Percentiles rank a stretch among this genome's conserved stretches.
These are phyloP conservation scores for Synodontis membranacea DNA, from an alignment of 2,113 vertebrate species.

Conservation along the genomic window DNA sequence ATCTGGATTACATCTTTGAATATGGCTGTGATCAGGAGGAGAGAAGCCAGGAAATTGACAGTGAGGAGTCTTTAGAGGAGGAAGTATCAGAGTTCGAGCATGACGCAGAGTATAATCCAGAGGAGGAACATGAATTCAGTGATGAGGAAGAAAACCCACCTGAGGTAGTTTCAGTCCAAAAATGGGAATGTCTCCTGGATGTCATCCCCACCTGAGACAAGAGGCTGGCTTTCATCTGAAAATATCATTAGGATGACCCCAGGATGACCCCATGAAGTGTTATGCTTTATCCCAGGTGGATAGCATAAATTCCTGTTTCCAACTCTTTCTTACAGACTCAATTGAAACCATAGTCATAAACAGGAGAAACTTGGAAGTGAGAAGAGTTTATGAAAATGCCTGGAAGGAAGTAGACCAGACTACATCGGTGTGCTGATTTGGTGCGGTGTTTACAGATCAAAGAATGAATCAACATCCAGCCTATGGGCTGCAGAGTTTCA, in stretches of 20 bases:
- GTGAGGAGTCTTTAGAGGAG: not conserved
- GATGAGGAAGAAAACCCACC: not conserved
- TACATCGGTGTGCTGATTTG: not conserved
- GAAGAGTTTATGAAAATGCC: not conserved
- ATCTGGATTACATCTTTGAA: not conserved
- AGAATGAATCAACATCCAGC: not conserved
- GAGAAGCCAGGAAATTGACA: not conserved
- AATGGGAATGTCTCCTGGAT: not conserved
- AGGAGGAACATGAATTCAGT: constrained; percentile 17
- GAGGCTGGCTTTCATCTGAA: not conserved
- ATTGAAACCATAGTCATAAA: too few relatives aligned
- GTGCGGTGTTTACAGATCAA: not conserved
- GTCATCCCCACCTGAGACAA: not conserved
- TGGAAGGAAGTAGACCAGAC: not conserved
- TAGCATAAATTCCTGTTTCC: not conserved
- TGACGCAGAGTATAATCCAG: not conserved
- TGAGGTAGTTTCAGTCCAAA: not conserved
- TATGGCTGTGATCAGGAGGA: not conserved
- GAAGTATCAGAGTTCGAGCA: not conserved
- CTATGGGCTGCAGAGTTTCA: not conserved
- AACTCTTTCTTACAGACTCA: not conserved
- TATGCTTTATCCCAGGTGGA: not conserved
- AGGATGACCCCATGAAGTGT: not conserved
- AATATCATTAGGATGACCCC: not conserved
- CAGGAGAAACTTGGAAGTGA: constrained; percentile 1